Conservation (phyloP, 2,113 vertebrate species). For the Brachypteracias leptosomus region DNA sequence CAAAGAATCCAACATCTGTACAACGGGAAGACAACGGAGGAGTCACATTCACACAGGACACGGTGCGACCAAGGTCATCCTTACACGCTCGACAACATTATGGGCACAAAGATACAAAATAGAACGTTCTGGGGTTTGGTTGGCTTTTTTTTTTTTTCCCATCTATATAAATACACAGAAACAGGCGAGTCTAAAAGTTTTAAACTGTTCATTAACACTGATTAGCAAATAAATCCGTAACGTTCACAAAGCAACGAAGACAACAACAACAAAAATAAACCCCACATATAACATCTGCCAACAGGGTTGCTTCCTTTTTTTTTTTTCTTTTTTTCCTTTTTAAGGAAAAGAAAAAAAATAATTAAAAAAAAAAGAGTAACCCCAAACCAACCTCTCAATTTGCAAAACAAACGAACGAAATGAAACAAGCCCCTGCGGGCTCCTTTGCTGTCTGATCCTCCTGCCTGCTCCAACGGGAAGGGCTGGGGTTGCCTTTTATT, state of each 20-base stretch:
- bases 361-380: background rate
- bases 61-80: slow-evolving; percentile 44
- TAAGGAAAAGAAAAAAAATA: background rate
- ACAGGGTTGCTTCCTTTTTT: slow-evolving; percentile 49
- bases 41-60: slow-evolving; percentile 80
- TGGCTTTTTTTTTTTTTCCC: slow-evolving; percentile 66
- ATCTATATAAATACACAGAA: slow-evolving; percentile 83
- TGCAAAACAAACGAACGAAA: slow-evolving; percentile 64
- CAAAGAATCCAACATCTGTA: slow-evolving; percentile 84
- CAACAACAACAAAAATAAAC: background rate
- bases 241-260: slow-evolving; percentile 25
- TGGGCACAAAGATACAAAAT: slow-evolving; percentile 80
- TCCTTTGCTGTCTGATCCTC: slow-evolving; percentile 60
- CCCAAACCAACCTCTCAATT: slow-evolving; percentile 46
- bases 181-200: slow-evolving; percentile 15
- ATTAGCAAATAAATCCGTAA: slow-evolving; percentile 58
- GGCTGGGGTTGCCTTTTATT: slow-evolving; percentile 36
- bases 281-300: slow-evolving; percentile 2
- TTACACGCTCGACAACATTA: slow-evolving; percentile 61
- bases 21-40: slow-evolving; percentile 70
- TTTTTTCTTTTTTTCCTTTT: background rate
- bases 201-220: slow-evolving; percentile 63
- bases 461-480: slow-evolving; percentile 54
- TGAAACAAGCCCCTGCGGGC: slow-evolving; percentile 64
- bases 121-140: slow-evolving; percentile 61